Base-by-base conservation (phyloP, 1,140 invertebrate species). In the Drosophila mojavensis region DNA sequence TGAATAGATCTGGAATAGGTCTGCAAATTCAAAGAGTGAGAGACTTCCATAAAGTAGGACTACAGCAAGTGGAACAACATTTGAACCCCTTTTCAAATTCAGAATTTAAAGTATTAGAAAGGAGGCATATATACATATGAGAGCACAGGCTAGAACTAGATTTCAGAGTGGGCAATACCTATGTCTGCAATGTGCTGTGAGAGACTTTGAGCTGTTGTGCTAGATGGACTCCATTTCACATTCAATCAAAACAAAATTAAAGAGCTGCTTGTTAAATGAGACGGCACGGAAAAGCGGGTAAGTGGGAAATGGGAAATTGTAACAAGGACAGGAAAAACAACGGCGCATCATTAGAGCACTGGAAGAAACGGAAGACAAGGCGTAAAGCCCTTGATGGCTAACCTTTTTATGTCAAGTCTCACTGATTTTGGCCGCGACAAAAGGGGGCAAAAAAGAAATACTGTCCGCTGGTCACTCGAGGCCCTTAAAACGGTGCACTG, bases 191-290 rank as follows among this genome's bases (percentile, higher is more conserved):
- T 11, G 36, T 10, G 36, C 9, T 10, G 36, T 2, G 36, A 39
- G 43, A 45, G 43, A 15, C n/a, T 13, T 15, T 13, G 30, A 33
- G 28, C 13, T 26, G 36, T 43, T 41, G 55, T 20, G 0, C 4
- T 9, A 13, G n/a, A 26, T 11, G 55, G 26, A 69, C 77, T 78
- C 66, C 77, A 64, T 84, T 84, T 79, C 81, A 77, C 67, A 79
- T 78, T 66, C 81, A 84, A 84, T 84, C 77, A 77, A 84, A 84
- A 83, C 59, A 63, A 77, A 73, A 70, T 79, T 82, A 79, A 61
- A 61, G 62, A 61, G 74, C 74, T 78, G 65, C 61, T 45, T 80
- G 69, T 78, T 82, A 82, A 82, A 82, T 82, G 80, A 82, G 61
- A 67, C 65, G 70, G 43, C 48, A 53, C 61, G 61, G 24, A 17